Evolutionary conservation across 2,113 vertebrate genomes (phyloP).

Genomic region (Stegastes partitus): DNA sequence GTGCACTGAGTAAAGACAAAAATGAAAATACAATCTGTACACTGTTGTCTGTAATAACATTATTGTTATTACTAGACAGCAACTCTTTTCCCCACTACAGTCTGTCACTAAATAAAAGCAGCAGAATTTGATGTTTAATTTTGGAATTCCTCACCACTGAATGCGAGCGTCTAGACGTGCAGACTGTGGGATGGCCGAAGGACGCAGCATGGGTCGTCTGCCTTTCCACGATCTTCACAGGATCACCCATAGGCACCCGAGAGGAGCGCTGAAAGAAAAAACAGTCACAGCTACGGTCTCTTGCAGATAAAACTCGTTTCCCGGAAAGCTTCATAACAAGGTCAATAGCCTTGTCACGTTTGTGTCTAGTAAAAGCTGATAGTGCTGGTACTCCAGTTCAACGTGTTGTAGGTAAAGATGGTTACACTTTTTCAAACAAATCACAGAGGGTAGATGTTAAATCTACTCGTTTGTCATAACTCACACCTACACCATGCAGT

Average conservation of each 20-base stretch:
- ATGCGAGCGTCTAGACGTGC: slow-evolving; percentile 37
- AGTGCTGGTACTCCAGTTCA: slow-evolving; percentile 1
- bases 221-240: slow-evolving; percentile 43
- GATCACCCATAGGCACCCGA: slow-evolving; percentile 60
- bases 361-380: slow-evolving; percentile 25
- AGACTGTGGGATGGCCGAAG: slow-evolving; percentile 28
- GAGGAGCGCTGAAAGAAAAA: slow-evolving; percentile 38
- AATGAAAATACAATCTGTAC: background rate
- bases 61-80: background rate
- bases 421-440: no score
- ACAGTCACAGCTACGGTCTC: slow-evolving; percentile 10
- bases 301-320: slow-evolving; percentile 8
- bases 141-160: slow-evolving; percentile 36
- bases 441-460: no score
- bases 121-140: background rate
- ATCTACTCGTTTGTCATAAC: no score
- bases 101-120: background rate
- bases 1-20: background rate
- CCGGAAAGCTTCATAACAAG: background rate
- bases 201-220: slow-evolving; percentile 45
- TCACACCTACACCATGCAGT: no score
- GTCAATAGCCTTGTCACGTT: background rate
- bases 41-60: background rate
- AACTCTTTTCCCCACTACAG: background rate
- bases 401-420: background rate